Base-by-base conservation (phyloP, 2,797 vertebrate genomes). In the Toxotes lorentzi region DNA sequence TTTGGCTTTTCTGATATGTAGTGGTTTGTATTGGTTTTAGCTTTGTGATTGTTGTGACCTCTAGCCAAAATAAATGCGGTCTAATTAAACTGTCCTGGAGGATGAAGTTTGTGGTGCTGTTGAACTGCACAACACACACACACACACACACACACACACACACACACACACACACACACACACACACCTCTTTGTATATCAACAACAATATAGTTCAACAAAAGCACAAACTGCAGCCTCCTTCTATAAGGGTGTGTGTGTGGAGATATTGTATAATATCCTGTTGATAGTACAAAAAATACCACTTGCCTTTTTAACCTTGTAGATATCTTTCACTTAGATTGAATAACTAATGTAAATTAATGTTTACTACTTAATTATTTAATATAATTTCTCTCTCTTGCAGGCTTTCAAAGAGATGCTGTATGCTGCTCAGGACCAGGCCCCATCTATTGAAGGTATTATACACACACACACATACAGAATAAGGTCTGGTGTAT, bases 381-480 rank as follows among this genome's bases (percentile, higher is more conserved):
- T 48, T 48, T n/a, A 2, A 53, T 63, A 0, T 6, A 4, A 4
- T 38, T 17, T 61, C 7, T 73, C 12, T 74, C 21, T 64, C 2
- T 78, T 94, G 48, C 90, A 99, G 98, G 97, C 98, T 88, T 97
- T 99, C 91, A 99, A 99, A 91, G 98, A 99, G 88, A 99, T 99
- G 98, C 94, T 99, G 38, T 99, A 99, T 93, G 96, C 98, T 53
- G 98, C 98, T 90, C 97, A 99, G 94, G 98, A 99, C 93, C 97
- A 99, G 93, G 98, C 98, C n/a, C 98, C 98, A 71, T 99, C 98
- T 84, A 94, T 98, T 83, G 98, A 99, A 97, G 98, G 98, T 99
- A 97, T 95, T 19, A 17, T 30, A 30, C 27, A 30, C 27, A 30
- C 27, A 30, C 27, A 30, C 27, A 30, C 27, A 30, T 3, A 30